These are phyloP conservation scores for Rissa tridactyla DNA, from an alignment of 2,113 vertebrate species.

Conservation along the genomic window DNA sequence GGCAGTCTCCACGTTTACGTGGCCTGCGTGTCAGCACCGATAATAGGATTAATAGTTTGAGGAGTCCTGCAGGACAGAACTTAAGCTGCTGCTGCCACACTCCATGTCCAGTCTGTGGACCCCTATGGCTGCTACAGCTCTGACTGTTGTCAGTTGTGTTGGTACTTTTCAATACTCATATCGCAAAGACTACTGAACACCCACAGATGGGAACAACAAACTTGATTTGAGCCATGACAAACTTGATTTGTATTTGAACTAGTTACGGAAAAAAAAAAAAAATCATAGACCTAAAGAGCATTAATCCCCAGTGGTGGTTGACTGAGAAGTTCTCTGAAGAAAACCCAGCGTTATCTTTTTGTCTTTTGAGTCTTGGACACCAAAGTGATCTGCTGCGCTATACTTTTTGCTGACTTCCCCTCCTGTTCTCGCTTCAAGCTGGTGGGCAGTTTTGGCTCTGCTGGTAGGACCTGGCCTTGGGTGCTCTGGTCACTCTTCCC, in stretches of 20 bases:
- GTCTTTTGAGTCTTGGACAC: background rate
- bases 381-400: background rate
- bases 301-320: background rate
- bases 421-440: background rate
- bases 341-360: background rate
- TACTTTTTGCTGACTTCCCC: background rate
- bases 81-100: background rate
- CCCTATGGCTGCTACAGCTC: background rate
- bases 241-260: background rate
- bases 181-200: background rate
- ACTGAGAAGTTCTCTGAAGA: background rate
- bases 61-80: background rate
- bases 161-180: background rate
- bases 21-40: background rate
- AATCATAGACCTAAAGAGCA: background rate
- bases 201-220: background rate
- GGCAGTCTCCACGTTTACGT: background rate
- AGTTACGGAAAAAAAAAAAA: background rate
- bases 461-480: background rate
- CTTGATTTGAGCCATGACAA: background rate
- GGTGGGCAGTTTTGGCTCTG: background rate
- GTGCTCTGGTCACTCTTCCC: background rate
- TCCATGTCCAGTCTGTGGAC: background rate
- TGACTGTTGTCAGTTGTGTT: background rate
- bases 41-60: background rate